Conservation (phyloP, 2,888 invertebrate species). For the Drosophila villosipedis region DNA sequence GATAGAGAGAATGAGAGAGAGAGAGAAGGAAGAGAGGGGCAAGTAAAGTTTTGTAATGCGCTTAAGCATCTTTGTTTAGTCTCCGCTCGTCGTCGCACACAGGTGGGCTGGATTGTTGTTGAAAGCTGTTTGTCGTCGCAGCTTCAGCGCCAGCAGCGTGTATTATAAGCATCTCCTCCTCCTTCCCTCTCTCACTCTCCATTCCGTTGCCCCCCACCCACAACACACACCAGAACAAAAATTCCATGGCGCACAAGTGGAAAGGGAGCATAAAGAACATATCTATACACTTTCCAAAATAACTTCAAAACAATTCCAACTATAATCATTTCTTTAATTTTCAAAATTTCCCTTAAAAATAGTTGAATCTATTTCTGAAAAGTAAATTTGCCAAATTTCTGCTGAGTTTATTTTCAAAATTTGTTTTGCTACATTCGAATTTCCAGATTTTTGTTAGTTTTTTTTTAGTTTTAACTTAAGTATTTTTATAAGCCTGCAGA, state of each 20-base stretch:
- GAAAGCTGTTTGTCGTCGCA: conserved; percentile 76
- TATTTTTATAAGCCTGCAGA: neutral
- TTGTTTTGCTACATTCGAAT: neutral
- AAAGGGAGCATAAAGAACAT: neutral
- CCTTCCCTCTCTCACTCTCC: neutral
- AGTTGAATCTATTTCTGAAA: neutral
- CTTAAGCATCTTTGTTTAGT: conserved; percentile 63
- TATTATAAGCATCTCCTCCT: neutral
- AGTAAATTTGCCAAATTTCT: neutral
- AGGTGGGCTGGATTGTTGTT: conserved; percentile 72
- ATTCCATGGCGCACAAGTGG: neutral
- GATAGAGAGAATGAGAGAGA: neutral
- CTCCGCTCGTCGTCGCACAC: conserved; percentile 34
- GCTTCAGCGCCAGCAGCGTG: conserved; percentile 48
- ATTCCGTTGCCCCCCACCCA: neutral
- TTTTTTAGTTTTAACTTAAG: neutral
- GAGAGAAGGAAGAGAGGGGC: neutral
- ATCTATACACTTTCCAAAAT: neutral
- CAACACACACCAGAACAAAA: neutral
- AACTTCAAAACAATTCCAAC: neutral
- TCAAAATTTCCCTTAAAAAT: neutral
- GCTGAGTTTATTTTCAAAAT: neutral
- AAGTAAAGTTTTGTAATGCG: conserved; percentile 66
- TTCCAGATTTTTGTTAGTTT: neutral
- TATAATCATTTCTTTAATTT: neutral